Evolutionary conservation across 1,140 invertebrate species (phyloP).

Genomic region (Bemisia tabaci): DNA sequence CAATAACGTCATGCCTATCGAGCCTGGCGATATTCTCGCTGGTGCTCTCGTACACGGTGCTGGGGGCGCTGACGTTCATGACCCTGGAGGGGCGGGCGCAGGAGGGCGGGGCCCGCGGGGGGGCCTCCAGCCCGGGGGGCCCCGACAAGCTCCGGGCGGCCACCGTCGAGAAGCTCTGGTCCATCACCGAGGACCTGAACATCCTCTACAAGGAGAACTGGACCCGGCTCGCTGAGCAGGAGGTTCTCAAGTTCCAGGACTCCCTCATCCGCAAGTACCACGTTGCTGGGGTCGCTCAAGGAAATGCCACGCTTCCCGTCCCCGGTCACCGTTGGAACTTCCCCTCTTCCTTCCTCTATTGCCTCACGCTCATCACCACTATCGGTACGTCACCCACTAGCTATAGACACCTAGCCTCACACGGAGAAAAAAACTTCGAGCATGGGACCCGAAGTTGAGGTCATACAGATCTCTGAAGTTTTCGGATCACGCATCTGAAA

Average conservation of each 20-base stretch:
- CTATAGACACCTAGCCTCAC: too few relatives aligned
- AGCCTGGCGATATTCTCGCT: conserved; percentile 59
- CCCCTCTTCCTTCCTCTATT: conserved; percentile 84
- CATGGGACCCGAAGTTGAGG: too few relatives aligned
- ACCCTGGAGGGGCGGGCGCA: conserved; percentile 53
- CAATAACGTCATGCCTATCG: conserved; percentile 19
- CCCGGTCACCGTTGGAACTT: conserved; percentile 55
- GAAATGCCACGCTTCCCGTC: conserved; percentile 20
- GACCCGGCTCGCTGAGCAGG: conserved; percentile 68
- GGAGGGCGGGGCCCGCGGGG: background rate
- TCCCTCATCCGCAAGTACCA: conserved; percentile 34
- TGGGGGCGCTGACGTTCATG: conserved; percentile 85
- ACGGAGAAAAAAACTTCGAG: too few relatives aligned
- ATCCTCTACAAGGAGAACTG: conserved; percentile 90
- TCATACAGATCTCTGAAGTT: too few relatives aligned
- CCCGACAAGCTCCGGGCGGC: conserved; percentile 30
- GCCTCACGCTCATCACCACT: conserved; percentile 87
- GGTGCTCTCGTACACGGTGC: conserved; percentile 75
- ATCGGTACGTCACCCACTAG: conserved; percentile 91
- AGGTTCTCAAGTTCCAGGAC: conserved; percentile 74
- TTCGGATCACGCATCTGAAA: too few relatives aligned
- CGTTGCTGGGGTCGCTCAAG: conserved; percentile 24
- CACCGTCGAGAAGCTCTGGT: conserved; percentile 75
- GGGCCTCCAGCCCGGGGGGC: conserved; percentile 2
- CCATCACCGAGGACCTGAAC: conserved; percentile 84